These are phyloP conservation scores for Bhutanitis thaidina DNA, from an alignment of 2,888 invertebrate genomes.

Conservation along the genomic window DNA sequence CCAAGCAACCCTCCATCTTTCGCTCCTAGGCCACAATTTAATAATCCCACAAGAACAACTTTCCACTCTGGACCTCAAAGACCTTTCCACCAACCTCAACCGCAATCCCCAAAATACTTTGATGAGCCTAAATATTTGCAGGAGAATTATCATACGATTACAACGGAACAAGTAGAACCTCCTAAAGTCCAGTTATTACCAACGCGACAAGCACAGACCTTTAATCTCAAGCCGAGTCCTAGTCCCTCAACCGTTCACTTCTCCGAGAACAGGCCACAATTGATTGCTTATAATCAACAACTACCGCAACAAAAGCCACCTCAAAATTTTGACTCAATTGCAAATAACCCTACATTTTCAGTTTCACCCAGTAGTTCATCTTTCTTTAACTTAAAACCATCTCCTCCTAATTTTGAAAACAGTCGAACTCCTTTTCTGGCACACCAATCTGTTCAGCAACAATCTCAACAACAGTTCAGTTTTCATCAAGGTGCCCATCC, in stretches of 20 bases:
- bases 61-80: slow-evolving; percentile 77
- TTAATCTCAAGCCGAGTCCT: slow-evolving; percentile 49
- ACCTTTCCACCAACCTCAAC: slow-evolving; percentile 66
- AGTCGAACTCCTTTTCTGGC: slow-evolving; percentile 59
- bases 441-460: slow-evolving; percentile 36
- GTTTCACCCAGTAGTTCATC: slow-evolving; percentile 59
- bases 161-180: slow-evolving; percentile 67
- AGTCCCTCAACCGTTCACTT: slow-evolving; percentile 58
- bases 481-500: slow-evolving; percentile 67
- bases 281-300: slow-evolving; percentile 64
- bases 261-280: slow-evolving; percentile 50
- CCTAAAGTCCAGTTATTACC: slow-evolving; percentile 64
- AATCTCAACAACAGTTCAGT: slow-evolving; percentile 59
- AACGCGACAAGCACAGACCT: slow-evolving; percentile 52
- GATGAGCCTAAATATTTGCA: slow-evolving; percentile 75
- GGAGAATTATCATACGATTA: slow-evolving; percentile 76
- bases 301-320: slow-evolving; percentile 69
- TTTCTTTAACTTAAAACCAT: slow-evolving; percentile 68
- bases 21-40: slow-evolving; percentile 55
- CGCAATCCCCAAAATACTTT: slow-evolving; percentile 61
- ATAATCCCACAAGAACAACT: slow-evolving; percentile 58
- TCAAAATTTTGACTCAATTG: slow-evolving; percentile 61
- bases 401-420: slow-evolving; percentile 64
- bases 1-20: slow-evolving; percentile 52
- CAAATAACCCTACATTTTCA: slow-evolving; percentile 55